Evolutionary conservation across 2,797 vertebrate genomes (phyloP).

Genomic region (Coreius guichenoti): DNA sequence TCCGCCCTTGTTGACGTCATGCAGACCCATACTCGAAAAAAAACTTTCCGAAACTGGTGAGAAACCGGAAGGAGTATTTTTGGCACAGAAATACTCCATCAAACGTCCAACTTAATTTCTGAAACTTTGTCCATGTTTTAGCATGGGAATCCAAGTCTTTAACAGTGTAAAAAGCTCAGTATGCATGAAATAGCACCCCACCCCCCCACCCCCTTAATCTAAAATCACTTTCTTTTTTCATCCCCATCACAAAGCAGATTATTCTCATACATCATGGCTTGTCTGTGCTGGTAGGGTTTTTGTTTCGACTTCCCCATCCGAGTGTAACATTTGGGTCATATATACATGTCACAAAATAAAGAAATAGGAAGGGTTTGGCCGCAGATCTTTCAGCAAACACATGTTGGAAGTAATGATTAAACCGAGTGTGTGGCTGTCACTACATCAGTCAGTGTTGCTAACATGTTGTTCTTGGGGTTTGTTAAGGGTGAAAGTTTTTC

Average conservation of each 20-base stretch:
- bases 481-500: neutral
- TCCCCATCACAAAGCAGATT: slow-evolving; percentile 7
- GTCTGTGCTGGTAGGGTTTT: neutral
- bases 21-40: no score
- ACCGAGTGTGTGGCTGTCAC: neutral
- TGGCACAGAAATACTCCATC: no score
- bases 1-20: no score
- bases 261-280: slow-evolving; percentile 12
- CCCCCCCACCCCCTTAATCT: no score
- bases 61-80: no score
- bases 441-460: neutral
- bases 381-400: slow-evolving; percentile 54
- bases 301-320: neutral
- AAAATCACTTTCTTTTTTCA: slow-evolving; percentile 8
- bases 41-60: no score
- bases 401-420: slow-evolving; percentile 61
- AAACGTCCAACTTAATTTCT: no score
- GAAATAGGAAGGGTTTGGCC: slow-evolving; percentile 63
- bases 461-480: neutral
- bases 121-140: no score
- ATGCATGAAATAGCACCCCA: no score
- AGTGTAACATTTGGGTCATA: slow-evolving; percentile 7
- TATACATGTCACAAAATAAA: slow-evolving; percentile 66
- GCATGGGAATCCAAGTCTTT: no score
- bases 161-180: no score